Conservation (phyloP, 1,140 invertebrate species). For the Schlechtendalia chinensis region DNA sequence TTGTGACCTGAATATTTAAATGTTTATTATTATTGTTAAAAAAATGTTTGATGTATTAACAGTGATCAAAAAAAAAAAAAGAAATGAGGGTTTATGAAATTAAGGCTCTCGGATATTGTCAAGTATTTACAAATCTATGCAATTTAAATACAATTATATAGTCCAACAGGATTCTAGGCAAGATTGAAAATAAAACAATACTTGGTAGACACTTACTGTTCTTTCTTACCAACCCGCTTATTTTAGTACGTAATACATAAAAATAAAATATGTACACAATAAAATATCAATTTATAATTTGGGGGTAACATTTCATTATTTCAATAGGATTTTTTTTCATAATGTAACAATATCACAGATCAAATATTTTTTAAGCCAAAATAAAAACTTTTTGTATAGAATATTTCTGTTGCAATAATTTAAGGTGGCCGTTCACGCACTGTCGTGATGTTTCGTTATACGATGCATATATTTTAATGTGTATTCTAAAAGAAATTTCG, state of each 20-base stretch:
- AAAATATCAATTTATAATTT: constrained; percentile 27
- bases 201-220: constrained; percentile 25
- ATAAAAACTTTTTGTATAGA: constrained; percentile 10
- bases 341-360: constrained; percentile 19
- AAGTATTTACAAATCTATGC: constrained; percentile 15
- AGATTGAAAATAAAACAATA: constrained; percentile 27
- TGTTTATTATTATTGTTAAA: constrained; percentile 44
- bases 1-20: constrained; percentile 20
- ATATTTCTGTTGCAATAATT: constrained; percentile 37
- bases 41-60: constrained; percentile 47
- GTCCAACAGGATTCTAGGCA: constrained; percentile 43
- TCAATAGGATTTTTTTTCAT: constrained; percentile 7
- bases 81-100: constrained; percentile 46
- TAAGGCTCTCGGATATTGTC: constrained; percentile 25
- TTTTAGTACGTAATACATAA: constrained; percentile 21
- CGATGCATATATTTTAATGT: too few relatives aligned
- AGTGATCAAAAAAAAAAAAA: constrained; percentile 48
- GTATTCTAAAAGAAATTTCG: too few relatives aligned
- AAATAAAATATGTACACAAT: constrained; percentile 13
- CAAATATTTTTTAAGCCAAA: constrained; percentile 19
- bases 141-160: constrained; percentile 26
- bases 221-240: constrained; percentile 48
- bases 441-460: too few relatives aligned
- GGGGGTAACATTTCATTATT: constrained; percentile 20
- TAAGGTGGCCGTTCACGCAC: too few relatives aligned